Base-by-base conservation (phyloP, 1,140 invertebrate species). In the Xylocopa sonorina region DNA sequence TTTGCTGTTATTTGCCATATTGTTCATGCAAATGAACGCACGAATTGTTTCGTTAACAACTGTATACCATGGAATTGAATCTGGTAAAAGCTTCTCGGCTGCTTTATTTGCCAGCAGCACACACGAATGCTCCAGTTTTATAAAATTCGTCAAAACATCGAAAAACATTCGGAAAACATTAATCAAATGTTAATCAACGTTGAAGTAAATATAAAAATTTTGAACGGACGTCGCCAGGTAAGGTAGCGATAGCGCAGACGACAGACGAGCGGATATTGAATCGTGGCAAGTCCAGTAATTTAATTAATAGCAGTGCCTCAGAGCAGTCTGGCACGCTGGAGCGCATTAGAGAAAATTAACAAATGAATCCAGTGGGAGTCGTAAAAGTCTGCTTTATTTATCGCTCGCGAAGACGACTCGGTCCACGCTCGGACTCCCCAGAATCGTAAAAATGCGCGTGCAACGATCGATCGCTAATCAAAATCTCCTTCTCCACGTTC, bases 261-360 rank as follows among this genome's bases (percentile, higher is more conserved):
- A 5, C 24, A 38, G 14, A 3, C 18, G 32, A 21, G 5, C 18
- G 10, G 3, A 29, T 57, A 71, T 69, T 48, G 75, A 78, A 62
- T 78, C 46, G 21, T 46, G 21, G 57, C 18, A 46, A 51, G 46
- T 86, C 81, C 63, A 12, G 51, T 80, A 86, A 87, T 86, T 84
- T 84, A 88, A 88, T 88, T 82, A 84, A 73, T 81, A 84, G 84
- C 71, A 85, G 71, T n/a, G 63, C 57, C 81, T 66, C 60, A 46
- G 43, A 18, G 69, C 55, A 67, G 41, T 38, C 27, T n/a, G 14
- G 6, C 43, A 74, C 57, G 66, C 64, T 64, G 62, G 24, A 58
- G 76, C 74, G 66, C 81, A 86, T 88, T 88, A 88, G 72, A 77
- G 71, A 50, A 87, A 84, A 88, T 87, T 83, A 88, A 88, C 72